Percentiles rank a stretch among this genome's conserved stretches.
Conservation (phyloP, 2,888 invertebrate species). For the Lingula anatina region DNA sequence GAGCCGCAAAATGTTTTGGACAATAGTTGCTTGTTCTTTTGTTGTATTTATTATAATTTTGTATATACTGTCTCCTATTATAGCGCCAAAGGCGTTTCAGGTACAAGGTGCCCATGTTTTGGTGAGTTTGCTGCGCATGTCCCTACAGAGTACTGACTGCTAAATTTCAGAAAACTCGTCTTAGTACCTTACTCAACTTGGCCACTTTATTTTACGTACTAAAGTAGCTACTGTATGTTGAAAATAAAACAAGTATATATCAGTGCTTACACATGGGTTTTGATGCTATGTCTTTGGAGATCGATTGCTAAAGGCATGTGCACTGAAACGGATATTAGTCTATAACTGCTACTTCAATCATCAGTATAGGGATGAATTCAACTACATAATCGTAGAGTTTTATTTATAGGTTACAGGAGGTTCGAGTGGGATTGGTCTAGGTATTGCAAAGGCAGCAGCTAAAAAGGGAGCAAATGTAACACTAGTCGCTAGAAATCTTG, state of each 20-base stretch:
- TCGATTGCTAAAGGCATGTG: no score
- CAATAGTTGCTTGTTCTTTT: no score
- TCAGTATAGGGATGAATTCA: background rate
- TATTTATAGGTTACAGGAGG: constrained; percentile 75
- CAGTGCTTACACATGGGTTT: no score
- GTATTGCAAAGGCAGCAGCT: constrained; percentile 72
- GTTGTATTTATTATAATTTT: constrained; percentile 10
- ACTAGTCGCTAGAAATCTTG: constrained; percentile 76
- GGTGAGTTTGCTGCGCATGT: constrained; percentile 8
- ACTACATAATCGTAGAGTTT: constrained; percentile 43
- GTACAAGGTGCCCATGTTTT: constrained; percentile 16
- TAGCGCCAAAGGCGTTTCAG: constrained; percentile 10
- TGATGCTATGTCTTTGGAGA: background rate
- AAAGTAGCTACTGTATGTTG: no score
- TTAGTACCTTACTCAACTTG: no score
- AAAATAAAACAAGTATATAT: no score
- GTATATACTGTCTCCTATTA: constrained; percentile 9
- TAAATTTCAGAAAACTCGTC: no score
- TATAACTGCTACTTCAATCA: background rate
- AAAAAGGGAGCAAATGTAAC: constrained; percentile 82
- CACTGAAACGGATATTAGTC: no score
- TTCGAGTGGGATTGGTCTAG: constrained; percentile 91
- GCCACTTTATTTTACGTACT: no score
- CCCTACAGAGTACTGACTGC: background rate
- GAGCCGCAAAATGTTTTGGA: no score